These are phyloP conservation scores for Acrocephalus scirpaceus DNA, from an alignment of 2,797 vertebrate genomes.

Conservation along the genomic window DNA sequence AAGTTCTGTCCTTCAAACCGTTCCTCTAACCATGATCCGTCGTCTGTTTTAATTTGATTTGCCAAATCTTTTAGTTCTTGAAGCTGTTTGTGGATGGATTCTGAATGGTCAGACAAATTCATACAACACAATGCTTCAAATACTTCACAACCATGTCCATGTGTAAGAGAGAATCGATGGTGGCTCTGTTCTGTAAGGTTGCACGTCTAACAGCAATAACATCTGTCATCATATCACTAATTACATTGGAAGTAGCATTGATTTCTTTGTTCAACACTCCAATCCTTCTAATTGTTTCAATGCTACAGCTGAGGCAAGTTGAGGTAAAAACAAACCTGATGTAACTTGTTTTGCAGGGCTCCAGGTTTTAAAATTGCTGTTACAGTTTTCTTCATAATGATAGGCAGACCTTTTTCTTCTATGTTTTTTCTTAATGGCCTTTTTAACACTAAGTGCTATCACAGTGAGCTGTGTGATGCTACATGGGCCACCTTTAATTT, in stretches of 20 bases:
- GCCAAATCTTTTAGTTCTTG: neutral
- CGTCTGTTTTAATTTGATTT: neutral
- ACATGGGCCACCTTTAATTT: neutral
- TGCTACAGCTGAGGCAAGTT: neutral
- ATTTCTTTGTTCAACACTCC: neutral
- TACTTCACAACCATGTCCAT: neutral
- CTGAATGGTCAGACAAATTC: neutral
- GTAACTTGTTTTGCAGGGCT: neutral
- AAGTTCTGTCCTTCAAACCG: neutral
- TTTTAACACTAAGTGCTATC: neutral
- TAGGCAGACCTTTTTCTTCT: neutral
- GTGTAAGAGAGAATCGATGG: neutral
- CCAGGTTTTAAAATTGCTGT: neutral
- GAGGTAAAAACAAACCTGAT: neutral
- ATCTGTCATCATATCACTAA: neutral
- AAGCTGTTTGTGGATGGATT: neutral
- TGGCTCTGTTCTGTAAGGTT: neutral
- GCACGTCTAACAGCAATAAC: neutral
- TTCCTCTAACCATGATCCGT: neutral
- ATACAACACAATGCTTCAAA: neutral
- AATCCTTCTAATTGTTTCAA: neutral
- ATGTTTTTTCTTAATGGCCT: neutral
- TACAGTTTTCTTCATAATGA: neutral
- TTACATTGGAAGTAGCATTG: neutral
- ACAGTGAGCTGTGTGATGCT: neutral